A percentile compares a stretch with the other conserved stretches of the same genome.
Conservation (phyloP, 2,888 invertebrate genomes). For the Caenorhabditis virilis region DNA sequence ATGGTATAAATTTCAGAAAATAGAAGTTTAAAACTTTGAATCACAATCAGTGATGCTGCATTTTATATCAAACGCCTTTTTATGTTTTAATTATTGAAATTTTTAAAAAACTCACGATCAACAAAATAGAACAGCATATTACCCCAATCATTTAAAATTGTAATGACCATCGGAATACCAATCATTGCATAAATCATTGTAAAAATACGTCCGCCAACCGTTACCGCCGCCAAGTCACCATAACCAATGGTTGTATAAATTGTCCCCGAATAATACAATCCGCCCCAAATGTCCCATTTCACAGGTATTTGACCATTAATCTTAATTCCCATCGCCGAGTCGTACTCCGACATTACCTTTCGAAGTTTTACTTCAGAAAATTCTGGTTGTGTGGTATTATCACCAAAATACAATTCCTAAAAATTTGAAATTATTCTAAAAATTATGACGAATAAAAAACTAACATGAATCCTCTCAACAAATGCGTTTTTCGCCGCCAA, state of each 20-base stretch:
- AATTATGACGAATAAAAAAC: neutral
- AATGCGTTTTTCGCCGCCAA: constrained; percentile 38
- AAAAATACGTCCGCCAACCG: constrained; percentile 81
- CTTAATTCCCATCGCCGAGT: constrained; percentile 42
- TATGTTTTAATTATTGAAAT: too few relatives aligned
- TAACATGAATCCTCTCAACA: constrained; percentile 40
- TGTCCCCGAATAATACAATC: constrained; percentile 70
- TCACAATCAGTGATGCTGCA: too few relatives aligned
- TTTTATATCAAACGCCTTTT: too few relatives aligned
- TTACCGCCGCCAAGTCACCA: constrained; percentile 89
- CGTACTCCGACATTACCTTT: constrained; percentile 42
- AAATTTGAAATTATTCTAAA: neutral
- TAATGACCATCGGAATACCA: constrained; percentile 92
- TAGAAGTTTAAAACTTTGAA: too few relatives aligned
- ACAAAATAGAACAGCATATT: constrained; percentile 77
- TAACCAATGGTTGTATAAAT: constrained; percentile 73
- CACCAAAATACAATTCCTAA: too few relatives aligned
- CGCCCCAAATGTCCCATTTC: constrained; percentile 69
- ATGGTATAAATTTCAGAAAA: too few relatives aligned
- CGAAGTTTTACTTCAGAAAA: constrained; percentile 42
- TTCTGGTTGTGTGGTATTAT: constrained; percentile 6
- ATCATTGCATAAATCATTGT: constrained; percentile 91
- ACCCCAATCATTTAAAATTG: constrained; percentile 91
- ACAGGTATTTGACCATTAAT: constrained; percentile 24
- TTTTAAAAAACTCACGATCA: constrained; percentile 47